Percentiles rank a stretch among this genome's conserved stretches.
Evolutionary conservation across 2,797 vertebrate genomes (phyloP).

Genomic region (Rhinella marina): DNA sequence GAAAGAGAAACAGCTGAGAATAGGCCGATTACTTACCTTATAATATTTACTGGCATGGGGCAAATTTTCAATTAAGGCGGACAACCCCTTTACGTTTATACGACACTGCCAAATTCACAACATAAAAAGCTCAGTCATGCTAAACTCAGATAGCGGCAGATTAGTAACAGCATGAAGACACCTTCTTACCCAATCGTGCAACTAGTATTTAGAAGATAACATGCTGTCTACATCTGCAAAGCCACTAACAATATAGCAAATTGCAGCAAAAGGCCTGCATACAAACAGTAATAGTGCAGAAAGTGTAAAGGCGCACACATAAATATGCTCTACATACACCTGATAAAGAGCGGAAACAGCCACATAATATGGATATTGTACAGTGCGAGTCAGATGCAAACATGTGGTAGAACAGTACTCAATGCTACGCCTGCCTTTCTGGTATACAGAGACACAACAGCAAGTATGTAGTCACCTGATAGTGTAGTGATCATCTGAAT

Average conservation of each 20-base stretch:
- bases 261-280: background rate
- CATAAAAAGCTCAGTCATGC: background rate
- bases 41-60: too few species aligned
- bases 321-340: background rate
- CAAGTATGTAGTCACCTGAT: constrained; percentile 69
- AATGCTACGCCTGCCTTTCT: background rate
- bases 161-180: background rate
- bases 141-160: background rate
- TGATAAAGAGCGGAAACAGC: background rate
- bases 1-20: too few species aligned
- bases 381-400: background rate
- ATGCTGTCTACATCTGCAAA: background rate
- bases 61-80: too few species aligned
- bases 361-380: background rate
- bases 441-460: background rate
- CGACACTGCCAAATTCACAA: background rate
- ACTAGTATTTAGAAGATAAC: constrained; percentile 12
- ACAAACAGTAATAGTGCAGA: background rate
- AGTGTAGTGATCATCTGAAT: constrained; percentile 70
- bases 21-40: too few species aligned
- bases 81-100: background rate
- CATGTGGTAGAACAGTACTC: background rate
- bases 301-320: background rate
- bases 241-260: background rate
- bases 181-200: background rate